phyloP scores from a whole-genome alignment of 1,140 invertebrate species.

The Polypedilum vanderplanki region DNA sequence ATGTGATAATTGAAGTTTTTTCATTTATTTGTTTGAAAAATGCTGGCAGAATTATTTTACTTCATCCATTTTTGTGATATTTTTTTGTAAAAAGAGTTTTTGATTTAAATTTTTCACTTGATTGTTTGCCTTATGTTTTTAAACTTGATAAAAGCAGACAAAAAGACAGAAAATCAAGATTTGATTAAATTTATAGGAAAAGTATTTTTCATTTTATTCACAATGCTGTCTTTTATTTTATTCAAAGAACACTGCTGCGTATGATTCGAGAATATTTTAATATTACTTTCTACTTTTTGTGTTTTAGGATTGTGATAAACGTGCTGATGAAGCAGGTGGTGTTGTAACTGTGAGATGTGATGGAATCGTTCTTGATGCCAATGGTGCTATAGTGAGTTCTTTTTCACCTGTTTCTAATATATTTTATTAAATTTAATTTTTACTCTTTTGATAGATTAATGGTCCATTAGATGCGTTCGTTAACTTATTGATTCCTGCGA shows the following conservation, averaged over 20 bases:
- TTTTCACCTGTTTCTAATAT: background rate
- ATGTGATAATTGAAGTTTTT: too few species aligned
- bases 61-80: too few species aligned
- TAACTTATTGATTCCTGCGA: background rate
- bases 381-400: conserved; percentile 8
- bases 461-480: conserved; percentile 8
- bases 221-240: background rate
- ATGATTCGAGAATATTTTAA: conserved; percentile 6
- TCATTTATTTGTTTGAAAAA: too few species aligned
- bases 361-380: background rate
- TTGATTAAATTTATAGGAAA: background rate
- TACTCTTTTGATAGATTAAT: background rate
- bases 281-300: background rate
- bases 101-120: too few species aligned
- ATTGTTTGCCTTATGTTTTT: too few species aligned
- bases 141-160: too few species aligned
- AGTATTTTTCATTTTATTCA: background rate
- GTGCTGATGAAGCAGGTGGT: background rate
- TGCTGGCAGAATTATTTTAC: too few species aligned
- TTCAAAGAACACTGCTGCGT: background rate
- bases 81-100: too few species aligned
- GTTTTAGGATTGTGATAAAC: background rate
- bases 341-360: background rate
- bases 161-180: background rate
- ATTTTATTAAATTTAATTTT: background rate